A percentile compares a stretch with the other conserved stretches of the same genome.
Conservation (phyloP, 2,113 vertebrate species). For the Meriones unguiculatus region DNA sequence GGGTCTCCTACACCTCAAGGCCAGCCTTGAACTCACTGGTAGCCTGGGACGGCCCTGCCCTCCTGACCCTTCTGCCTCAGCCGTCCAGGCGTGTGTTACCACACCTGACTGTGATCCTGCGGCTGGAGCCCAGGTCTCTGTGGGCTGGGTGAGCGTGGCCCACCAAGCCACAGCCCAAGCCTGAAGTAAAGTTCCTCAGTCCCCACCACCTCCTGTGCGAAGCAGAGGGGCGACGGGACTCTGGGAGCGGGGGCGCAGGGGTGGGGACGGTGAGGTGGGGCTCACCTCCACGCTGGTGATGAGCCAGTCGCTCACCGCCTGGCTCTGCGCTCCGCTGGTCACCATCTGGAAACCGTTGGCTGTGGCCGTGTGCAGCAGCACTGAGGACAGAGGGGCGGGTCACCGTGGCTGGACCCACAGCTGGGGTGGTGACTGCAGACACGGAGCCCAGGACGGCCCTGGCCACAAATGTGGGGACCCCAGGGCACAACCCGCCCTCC, state of each 20-base stretch:
- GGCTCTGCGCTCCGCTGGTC: conserved; percentile 97
- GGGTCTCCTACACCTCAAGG: background rate
- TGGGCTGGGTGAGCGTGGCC: background rate
- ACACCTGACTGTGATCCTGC: background rate
- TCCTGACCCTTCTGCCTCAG: background rate
- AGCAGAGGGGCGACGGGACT: background rate
- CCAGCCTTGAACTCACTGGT: background rate
- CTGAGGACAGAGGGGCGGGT: conserved; percentile 79
- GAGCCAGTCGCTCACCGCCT: conserved; percentile 97
- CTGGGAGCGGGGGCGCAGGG: background rate
- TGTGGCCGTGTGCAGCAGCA: conserved; percentile 96
- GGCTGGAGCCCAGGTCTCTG: background rate
- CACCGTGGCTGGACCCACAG: background rate
- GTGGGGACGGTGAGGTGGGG: background rate
- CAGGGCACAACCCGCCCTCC: accelerated
- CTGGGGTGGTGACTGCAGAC: too few species aligned
- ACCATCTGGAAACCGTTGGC: conserved; percentile 99
- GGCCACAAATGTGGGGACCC: too few species aligned
- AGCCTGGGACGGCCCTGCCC: background rate
- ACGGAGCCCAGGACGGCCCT: background rate
- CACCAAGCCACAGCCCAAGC: background rate
- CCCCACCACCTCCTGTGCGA: accelerated
- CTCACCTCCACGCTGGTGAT: conserved; percentile 98
- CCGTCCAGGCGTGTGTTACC: background rate
- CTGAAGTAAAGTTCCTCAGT: background rate